These are phyloP conservation scores for Antheraea mylitta DNA, from an alignment of 1,140 invertebrate genomes.

Conservation along the genomic window DNA sequence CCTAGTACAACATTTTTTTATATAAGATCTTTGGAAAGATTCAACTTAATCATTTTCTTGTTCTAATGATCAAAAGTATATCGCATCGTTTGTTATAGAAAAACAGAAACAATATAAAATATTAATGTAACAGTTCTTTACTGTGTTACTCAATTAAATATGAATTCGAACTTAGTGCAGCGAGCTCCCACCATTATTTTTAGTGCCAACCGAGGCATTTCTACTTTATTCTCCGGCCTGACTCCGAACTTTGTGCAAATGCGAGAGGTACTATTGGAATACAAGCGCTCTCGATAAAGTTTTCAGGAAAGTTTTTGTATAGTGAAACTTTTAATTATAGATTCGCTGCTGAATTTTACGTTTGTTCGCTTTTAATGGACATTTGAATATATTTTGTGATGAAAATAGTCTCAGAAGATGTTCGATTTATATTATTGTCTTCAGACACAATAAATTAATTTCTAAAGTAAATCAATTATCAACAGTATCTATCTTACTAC, in stretches of 20 bases:
- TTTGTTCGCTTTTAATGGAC: neutral
- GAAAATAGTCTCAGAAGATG: neutral
- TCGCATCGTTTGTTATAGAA: too few relatives aligned
- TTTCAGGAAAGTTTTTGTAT: neutral
- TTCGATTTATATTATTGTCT: neutral
- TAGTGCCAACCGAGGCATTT: neutral
- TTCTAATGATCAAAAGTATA: too few relatives aligned
- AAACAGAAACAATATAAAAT: too few relatives aligned
- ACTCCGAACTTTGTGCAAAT: neutral
- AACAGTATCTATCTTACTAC: too few relatives aligned
- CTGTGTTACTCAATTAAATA: neutral
- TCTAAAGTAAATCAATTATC: too few relatives aligned
- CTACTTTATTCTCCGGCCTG: neutral
- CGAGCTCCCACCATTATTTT: neutral
- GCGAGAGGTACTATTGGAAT: neutral
- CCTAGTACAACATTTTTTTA: too few relatives aligned
- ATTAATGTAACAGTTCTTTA: neutral
- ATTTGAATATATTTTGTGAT: neutral
- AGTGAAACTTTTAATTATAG: slow-evolving; percentile 3
- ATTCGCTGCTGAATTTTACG: neutral
- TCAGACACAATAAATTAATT: too few relatives aligned
- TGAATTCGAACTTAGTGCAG: neutral
- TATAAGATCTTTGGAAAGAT: too few relatives aligned
- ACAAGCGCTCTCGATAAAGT: slow-evolving; percentile 3
- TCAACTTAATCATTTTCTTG: too few relatives aligned